Percentiles rank a stretch among this genome's conserved stretches.
These are phyloP conservation scores for Eunapius fragilis DNA, from an alignment of 37 sponge, comb jelly and placozoan genomes.

Conservation along the genomic window DNA sequence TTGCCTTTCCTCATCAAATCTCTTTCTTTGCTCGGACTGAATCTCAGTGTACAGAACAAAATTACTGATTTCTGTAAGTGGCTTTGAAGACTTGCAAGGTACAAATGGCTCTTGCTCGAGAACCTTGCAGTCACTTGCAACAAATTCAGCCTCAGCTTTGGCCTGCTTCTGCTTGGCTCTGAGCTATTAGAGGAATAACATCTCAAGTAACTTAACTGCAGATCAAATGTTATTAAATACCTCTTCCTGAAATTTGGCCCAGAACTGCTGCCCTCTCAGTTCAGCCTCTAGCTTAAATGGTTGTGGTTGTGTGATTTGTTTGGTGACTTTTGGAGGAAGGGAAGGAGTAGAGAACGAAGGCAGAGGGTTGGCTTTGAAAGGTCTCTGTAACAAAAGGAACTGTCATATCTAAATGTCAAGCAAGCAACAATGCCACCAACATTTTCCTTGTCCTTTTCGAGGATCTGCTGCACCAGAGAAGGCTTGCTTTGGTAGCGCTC, in stretches of 20 bases:
- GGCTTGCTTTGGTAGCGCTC: constrained; percentile 55
- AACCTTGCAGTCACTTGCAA: constrained; percentile 38
- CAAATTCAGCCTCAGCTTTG: constrained; percentile 47
- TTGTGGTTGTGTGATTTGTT: constrained; percentile 27
- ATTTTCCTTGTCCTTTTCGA: constrained; percentile 17
- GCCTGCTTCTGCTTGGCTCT: constrained; percentile 19
- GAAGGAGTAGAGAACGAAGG: constrained; percentile 18
- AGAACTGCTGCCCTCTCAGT: constrained; percentile 45
- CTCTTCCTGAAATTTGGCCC: constrained; percentile 46
- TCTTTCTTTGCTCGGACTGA: constrained; percentile 51
- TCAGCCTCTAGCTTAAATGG: constrained; percentile 71
- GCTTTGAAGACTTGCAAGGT: constrained; percentile 32
- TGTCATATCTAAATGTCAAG: neutral
- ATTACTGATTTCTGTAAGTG: constrained; percentile 39
- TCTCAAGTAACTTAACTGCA: neutral
- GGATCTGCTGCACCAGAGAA: constrained; percentile 36
- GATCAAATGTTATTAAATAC: constrained; percentile 20
- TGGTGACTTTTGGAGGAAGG: neutral
- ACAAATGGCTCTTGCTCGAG: constrained; percentile 64
- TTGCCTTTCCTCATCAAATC: constrained; percentile 42
- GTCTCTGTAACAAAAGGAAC: neutral
- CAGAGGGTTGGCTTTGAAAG: constrained; percentile 60
- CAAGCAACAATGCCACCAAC: neutral
- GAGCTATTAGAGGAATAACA: constrained; percentile 18
- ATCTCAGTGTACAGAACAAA: constrained; percentile 63